These are phyloP conservation scores for Deroptyus accipitrinus DNA, from an alignment of 2,113 vertebrate species.

Conservation along the genomic window DNA sequence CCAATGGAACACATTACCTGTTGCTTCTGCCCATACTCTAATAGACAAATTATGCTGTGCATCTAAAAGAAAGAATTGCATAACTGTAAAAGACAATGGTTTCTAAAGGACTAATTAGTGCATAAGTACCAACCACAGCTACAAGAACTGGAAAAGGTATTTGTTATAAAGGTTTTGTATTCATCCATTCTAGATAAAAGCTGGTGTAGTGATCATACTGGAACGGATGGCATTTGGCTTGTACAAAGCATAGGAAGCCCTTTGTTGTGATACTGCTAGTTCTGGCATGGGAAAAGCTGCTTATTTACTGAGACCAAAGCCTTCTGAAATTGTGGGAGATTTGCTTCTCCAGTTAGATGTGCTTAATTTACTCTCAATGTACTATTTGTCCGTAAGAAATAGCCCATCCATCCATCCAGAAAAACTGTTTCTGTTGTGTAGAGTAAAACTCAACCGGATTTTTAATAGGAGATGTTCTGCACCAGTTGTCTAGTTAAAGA, in stretches of 20 bases:
- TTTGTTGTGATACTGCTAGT: constrained; percentile 20
- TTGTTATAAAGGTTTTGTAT: background rate
- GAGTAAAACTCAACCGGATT: background rate
- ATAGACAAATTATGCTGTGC: background rate
- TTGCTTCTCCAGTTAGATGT: constrained; percentile 1
- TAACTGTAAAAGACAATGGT: background rate
- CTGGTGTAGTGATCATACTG: background rate
- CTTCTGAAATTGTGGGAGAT: constrained; percentile 13
- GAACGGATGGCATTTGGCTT: background rate
- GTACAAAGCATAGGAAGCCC: background rate
- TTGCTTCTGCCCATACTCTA: background rate
- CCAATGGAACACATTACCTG: background rate
- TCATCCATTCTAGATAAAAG: background rate
- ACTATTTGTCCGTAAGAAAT: constrained; percentile 19
- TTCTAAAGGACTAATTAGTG: background rate
- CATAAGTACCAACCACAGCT: background rate
- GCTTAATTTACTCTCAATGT: constrained; percentile 23
- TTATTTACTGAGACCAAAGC: background rate
- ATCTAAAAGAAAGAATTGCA: background rate
- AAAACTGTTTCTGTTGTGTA: constrained; percentile 36
- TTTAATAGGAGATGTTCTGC: constrained; percentile 7
- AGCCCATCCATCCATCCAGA: constrained; percentile 1
- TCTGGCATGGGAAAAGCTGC: background rate
- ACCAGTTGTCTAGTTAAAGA: constrained; percentile 31
- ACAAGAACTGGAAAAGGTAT: background rate